These are phyloP conservation scores for Todiramphus saurophagus DNA, from an alignment of 2,113 vertebrate species.

Conservation along the genomic window DNA sequence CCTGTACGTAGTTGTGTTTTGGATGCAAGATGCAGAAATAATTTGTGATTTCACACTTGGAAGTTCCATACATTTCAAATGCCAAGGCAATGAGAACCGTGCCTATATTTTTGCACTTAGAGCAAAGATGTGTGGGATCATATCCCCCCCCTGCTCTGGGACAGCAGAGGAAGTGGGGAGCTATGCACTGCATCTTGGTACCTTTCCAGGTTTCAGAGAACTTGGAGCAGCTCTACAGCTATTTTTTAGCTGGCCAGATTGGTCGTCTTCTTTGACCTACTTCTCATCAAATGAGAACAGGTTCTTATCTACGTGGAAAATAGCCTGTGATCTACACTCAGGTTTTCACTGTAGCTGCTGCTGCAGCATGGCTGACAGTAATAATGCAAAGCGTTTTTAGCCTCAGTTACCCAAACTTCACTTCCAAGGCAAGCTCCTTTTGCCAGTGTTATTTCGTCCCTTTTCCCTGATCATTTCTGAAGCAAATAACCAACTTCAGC, in stretches of 20 bases:
- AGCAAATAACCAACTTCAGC: neutral
- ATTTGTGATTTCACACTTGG: neutral
- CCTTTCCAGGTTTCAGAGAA: neutral
- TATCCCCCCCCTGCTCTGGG: accelerated
- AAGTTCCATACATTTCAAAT: neutral
- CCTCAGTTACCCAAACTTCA: neutral
- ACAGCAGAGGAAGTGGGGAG: neutral
- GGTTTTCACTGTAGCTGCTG: neutral
- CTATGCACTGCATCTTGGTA: accelerated
- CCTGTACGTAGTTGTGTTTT: neutral
- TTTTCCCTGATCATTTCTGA: neutral
- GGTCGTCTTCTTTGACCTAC: neutral
- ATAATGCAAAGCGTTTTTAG: accelerated
- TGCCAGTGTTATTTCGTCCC: neutral
- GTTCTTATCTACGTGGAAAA: accelerated
- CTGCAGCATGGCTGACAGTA: neutral
- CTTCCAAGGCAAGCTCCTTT: neutral
- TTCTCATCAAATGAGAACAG: neutral
- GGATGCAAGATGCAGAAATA: neutral
- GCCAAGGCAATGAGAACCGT: accelerated
- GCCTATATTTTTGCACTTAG: accelerated
- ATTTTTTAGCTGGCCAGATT: neutral
- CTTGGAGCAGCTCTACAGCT: neutral
- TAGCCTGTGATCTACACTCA: neutral
- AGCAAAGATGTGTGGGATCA: accelerated